These are phyloP conservation scores for Anniella stebbinsi DNA, from an alignment of 2,797 vertebrate species.

Conservation along the genomic window DNA sequence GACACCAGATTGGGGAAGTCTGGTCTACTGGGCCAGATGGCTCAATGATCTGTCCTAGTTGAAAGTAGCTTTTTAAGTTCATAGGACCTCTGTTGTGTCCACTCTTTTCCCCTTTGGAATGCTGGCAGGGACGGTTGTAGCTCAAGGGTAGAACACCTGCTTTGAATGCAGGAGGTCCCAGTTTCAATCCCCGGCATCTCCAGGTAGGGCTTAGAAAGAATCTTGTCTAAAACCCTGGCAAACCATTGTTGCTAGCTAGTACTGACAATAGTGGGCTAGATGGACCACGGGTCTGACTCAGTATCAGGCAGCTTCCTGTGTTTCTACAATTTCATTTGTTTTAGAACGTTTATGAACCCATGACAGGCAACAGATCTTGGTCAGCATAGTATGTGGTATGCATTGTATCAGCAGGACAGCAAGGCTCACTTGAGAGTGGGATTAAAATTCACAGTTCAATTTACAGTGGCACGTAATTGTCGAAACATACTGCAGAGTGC, in stretches of 20 bases:
- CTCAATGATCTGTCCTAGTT: not conserved
- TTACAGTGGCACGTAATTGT: slow-evolving; percentile 21
- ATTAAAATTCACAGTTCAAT: slow-evolving; percentile 38
- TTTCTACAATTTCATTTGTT: not conserved
- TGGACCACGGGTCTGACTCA: too few relatives aligned
- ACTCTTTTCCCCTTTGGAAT: not conserved
- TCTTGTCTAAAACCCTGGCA: too few relatives aligned
- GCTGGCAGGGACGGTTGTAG: not conserved
- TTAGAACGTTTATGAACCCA: not conserved
- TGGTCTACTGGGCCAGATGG: not conserved
- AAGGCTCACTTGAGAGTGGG: slow-evolving; percentile 27
- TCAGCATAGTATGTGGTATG: slow-evolving; percentile 4
- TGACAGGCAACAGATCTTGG: slow-evolving; percentile 9
- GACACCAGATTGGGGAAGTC: too few relatives aligned
- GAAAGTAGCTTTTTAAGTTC: not conserved
- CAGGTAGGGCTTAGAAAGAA: too few relatives aligned
- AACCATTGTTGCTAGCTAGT: too few relatives aligned
- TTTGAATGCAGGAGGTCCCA: too few relatives aligned
- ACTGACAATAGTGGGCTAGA: too few relatives aligned
- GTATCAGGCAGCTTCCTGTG: too few relatives aligned
- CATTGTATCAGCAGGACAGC: not conserved
- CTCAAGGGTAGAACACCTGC: too few relatives aligned
- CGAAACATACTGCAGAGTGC: slow-evolving; percentile 45
- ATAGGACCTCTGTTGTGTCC: not conserved
- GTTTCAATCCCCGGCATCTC: too few relatives aligned